Evolutionary conservation across 2,888 invertebrate genomes (phyloP), one percentile per base, ranked within the genome.

Genomic region (Agrenia bidenticulata): DNA sequence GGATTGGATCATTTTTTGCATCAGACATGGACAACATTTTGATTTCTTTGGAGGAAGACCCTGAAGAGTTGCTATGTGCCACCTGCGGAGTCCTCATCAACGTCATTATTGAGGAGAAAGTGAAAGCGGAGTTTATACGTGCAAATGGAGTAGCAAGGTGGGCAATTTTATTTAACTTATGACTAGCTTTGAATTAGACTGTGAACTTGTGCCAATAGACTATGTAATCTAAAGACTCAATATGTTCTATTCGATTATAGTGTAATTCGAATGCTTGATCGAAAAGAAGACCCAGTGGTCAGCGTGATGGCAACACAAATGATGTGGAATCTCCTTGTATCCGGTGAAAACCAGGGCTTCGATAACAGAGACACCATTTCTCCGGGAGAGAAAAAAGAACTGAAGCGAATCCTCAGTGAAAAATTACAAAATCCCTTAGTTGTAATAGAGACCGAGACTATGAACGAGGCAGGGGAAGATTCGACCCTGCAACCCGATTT

Each of bases 51-150:
- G 69, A 70, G 21, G 71, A 68, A 53, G 74, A 69, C 51, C 55
- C 55, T n/a, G 64, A 64, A 24, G 76, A 76, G 55, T 53, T 72
- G 0, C 45, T 74, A 4, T 73, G 71, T 56, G 73, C 76, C 17
- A 74, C 74, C 9, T 64, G 74, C 19, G 76, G 76, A 2, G 72
- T 76, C 13, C 62, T 76, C 11, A 74, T 76, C 55, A 76, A 76
- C 41, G 70, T 76, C 5, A 74, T 76, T 42, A 68, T 74, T 21
- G 72, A 74, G 9, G 69, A 70, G 9, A 67, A 59, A 51, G 73
- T 72, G 11, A 72, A 67, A 61, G 61, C 57, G 1, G 73, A 70
- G 50, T 75, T 75, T 65, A 17, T 72, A 1, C 56, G 54, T 4
- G 49, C 64, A 27, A 50, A 63, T 27, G 75, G 75, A 5, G 60